These are phyloP conservation scores for Lordiphosa stackelbergi DNA, from an alignment of 1,140 invertebrate species.

Conservation along the genomic window DNA sequence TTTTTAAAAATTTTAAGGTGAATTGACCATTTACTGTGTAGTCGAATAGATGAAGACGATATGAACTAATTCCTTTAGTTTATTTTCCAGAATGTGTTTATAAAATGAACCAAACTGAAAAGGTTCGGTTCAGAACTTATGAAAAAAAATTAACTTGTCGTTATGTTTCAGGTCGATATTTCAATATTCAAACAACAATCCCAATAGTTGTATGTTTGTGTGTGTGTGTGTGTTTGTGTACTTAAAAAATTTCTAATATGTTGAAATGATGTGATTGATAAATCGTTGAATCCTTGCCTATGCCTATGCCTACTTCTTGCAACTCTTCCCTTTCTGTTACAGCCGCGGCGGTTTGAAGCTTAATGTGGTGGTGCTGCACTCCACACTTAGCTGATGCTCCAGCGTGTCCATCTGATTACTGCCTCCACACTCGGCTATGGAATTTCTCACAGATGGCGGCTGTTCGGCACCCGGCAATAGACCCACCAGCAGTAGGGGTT, in stretches of 20 bases:
- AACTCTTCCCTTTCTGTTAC: slow-evolving; percentile 50
- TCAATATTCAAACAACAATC: too few species aligned
- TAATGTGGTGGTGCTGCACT: slow-evolving; percentile 59
- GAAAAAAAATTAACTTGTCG: too few species aligned
- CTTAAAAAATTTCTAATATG: too few species aligned
- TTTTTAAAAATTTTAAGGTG: too few species aligned
- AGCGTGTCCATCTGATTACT: slow-evolving; percentile 45
- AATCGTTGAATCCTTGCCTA: slow-evolving; percentile 21
- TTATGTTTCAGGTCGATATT: too few species aligned
- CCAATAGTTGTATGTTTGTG: too few species aligned
- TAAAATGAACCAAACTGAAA: too few species aligned
- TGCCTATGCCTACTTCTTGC: not conserved
- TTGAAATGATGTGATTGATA: slow-evolving; percentile 2
- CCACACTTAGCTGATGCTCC: slow-evolving; percentile 40
- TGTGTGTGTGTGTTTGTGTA: slow-evolving; percentile 4
- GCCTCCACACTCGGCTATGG: slow-evolving; percentile 63
- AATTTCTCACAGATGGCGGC: slow-evolving; percentile 63
- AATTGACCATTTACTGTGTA: too few species aligned
- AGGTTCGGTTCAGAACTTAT: too few species aligned
- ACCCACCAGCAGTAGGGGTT: slow-evolving; percentile 58
- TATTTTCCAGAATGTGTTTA: too few species aligned
- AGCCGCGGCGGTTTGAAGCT: slow-evolving; percentile 64
- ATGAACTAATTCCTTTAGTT: too few species aligned
- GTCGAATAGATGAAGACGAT: too few species aligned
- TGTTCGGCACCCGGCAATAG: slow-evolving; percentile 57